Conservation (phyloP, 2,113 vertebrate genomes). For the Sturnus vulgaris region DNA sequence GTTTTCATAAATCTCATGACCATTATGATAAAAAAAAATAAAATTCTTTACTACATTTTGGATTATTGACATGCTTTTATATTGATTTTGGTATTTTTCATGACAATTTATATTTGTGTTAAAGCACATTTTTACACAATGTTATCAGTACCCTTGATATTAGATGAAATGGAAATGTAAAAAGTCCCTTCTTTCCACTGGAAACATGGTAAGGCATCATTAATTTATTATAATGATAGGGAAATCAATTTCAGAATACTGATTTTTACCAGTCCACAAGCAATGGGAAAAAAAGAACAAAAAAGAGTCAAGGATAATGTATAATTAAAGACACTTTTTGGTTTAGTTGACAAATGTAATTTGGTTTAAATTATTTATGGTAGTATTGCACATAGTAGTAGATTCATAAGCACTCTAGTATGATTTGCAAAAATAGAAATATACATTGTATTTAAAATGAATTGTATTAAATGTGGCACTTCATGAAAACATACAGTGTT, state of each 20-base stretch:
- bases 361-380: constrained; percentile 45
- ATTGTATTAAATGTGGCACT: neutral
- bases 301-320: neutral
- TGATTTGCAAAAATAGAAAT: neutral
- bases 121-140: neutral
- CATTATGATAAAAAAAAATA: neutral
- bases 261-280: neutral
- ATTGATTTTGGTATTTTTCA: neutral
- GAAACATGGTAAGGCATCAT: neutral
- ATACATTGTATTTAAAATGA: neutral
- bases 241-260: neutral
- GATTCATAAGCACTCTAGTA: neutral
- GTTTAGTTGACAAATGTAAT: constrained; percentile 18
- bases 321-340: neutral
- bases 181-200: neutral
- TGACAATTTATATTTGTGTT: neutral
- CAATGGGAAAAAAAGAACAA: neutral
- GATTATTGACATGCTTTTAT: neutral
- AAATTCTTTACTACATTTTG: neutral
- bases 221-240: neutral
- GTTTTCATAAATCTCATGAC: neutral
- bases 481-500: neutral
- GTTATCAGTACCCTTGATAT: neutral
- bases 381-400: neutral
- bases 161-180: neutral